Percentiles rank a stretch among this genome's conserved stretches.
phyloP scores from a whole-genome alignment of 1,140 invertebrate genomes.

The Magallana angulata region DNA sequence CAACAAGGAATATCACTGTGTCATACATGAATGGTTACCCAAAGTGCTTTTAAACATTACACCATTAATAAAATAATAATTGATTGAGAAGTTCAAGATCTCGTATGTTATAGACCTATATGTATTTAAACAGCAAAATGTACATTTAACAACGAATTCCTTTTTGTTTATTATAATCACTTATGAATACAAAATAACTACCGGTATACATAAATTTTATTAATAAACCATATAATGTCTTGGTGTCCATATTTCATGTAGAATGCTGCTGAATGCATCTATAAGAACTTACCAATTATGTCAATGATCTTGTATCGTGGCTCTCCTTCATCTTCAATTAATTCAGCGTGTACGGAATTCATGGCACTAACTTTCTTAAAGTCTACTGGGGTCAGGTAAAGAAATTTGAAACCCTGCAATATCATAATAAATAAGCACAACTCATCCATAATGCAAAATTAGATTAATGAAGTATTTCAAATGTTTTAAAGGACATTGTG shows the following conservation, averaged over 20 bases:
- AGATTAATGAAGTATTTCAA: too few relatives aligned
- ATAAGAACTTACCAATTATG: slow-evolving; percentile 88
- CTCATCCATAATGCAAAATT: neutral
- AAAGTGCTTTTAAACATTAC: too few relatives aligned
- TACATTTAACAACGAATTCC: too few relatives aligned
- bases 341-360: slow-evolving; percentile 91
- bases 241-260: too few relatives aligned
- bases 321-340: slow-evolving; percentile 97
- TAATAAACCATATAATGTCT: neutral
- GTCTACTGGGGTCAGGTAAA: slow-evolving; percentile 96
- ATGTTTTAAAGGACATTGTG: neutral
- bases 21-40: too few relatives aligned
- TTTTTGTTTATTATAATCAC: neutral
- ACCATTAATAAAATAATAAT: too few relatives aligned
- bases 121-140: too few relatives aligned
- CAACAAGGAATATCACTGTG: neutral
- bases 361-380: slow-evolving; percentile 91
- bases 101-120: too few relatives aligned
- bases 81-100: too few relatives aligned
- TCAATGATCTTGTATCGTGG: slow-evolving; percentile 96
- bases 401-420: slow-evolving; percentile 92
- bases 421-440: neutral
- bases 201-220: neutral
- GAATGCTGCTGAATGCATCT: too few relatives aligned
- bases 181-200: too few relatives aligned